Evolutionary conservation across 2,888 invertebrate genomes (phyloP).

Genomic region (Meta bourneti): DNA sequence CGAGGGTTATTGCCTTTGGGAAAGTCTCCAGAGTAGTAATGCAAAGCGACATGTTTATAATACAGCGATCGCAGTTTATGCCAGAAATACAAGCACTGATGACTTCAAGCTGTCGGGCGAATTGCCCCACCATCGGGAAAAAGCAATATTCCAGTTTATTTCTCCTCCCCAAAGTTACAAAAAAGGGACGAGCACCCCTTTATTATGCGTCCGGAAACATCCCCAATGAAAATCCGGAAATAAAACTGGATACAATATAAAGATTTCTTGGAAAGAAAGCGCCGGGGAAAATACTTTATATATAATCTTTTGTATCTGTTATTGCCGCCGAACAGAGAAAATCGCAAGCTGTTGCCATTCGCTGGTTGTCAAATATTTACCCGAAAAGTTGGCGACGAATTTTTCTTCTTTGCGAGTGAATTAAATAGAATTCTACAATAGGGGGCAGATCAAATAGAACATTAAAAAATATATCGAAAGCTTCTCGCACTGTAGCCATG

Average conservation of each 20-base stretch:
- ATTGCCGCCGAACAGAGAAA: background rate
- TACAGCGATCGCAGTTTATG: background rate
- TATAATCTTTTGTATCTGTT: background rate
- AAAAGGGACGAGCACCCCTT: background rate
- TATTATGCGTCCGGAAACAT: background rate
- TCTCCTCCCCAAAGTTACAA: background rate
- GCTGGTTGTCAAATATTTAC: conserved; percentile 68
- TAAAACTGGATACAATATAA: background rate
- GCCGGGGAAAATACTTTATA: background rate
- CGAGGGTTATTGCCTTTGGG: background rate
- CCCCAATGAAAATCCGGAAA: background rate
- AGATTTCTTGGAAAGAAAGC: background rate
- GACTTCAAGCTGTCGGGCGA: background rate
- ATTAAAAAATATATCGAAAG: background rate
- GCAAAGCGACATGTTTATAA: background rate
- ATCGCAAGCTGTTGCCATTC: conserved; percentile 53
- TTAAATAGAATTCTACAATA: background rate
- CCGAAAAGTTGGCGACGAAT: background rate
- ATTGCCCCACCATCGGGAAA: background rate
- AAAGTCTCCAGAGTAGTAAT: background rate
- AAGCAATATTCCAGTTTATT: background rate
- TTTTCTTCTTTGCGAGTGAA: background rate
- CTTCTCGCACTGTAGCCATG: background rate
- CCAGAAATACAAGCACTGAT: background rate
- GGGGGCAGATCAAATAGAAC: background rate